Percentiles rank a stretch among this genome's conserved stretches.
Conservation (phyloP, 2,888 invertebrate species). For the Melieria omissa region DNA sequence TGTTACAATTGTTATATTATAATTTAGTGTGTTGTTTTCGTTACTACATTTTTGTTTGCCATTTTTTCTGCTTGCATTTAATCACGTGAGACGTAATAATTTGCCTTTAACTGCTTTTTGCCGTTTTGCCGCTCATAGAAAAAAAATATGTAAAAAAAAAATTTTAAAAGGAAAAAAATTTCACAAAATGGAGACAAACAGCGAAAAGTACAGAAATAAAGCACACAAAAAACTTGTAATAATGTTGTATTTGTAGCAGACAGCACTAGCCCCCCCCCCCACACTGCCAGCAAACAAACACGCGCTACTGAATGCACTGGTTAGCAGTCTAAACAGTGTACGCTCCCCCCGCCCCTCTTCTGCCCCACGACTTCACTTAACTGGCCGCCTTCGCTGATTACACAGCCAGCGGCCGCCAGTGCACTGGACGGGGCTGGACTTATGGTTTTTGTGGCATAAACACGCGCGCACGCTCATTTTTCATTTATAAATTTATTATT, state of each 20-base stretch:
- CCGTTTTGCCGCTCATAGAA: constrained; percentile 26
- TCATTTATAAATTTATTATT: constrained; percentile 61
- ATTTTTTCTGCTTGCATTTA: constrained; percentile 15
- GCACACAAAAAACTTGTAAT: not conserved
- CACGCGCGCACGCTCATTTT: constrained; percentile 51
- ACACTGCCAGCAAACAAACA: too few relatives aligned
- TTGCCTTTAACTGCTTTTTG: constrained; percentile 40
- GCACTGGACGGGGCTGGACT: too few relatives aligned
- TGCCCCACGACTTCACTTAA: too few relatives aligned
- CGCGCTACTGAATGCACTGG: too few relatives aligned
- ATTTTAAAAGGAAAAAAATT: not conserved
- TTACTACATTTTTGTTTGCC: not conserved
- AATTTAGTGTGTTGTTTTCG: not conserved
- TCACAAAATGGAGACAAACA: not conserved
- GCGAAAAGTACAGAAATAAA: too few relatives aligned
- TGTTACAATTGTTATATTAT: not conserved
- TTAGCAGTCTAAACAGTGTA: too few relatives aligned
- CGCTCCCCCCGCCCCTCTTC: too few relatives aligned
- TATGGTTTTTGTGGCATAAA: constrained; percentile 18
- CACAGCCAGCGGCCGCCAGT: too few relatives aligned
- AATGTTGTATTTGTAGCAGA: too few relatives aligned
- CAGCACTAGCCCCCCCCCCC: too few relatives aligned
- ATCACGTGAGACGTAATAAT: constrained; percentile 41
- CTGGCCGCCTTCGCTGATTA: too few relatives aligned
- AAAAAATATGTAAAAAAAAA: not conserved